These are phyloP conservation scores for Syngnathus scovelli DNA, from an alignment of 2,113 vertebrate species.

Conservation along the genomic window DNA sequence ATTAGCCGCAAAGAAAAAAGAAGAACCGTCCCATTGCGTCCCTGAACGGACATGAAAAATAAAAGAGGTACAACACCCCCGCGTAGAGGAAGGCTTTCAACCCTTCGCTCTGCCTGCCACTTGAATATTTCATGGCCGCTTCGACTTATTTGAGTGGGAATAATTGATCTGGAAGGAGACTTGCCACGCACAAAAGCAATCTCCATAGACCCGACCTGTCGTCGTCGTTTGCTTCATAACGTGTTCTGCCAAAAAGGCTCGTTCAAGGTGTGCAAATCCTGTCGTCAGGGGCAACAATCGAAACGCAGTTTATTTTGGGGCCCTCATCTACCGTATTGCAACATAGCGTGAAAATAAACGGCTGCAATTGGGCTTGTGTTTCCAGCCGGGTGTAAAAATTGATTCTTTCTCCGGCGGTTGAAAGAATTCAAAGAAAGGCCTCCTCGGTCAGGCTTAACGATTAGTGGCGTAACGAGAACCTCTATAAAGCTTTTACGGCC, in stretches of 20 bases:
- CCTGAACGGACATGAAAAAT: conserved; percentile 68
- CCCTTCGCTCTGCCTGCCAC: conserved; percentile 42
- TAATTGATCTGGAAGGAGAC: conserved; percentile 69
- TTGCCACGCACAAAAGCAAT: conserved; percentile 40
- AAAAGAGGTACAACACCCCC: conserved; percentile 66
- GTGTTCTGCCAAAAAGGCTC: neutral
- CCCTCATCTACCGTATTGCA: neutral
- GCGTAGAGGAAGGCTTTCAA: conserved; percentile 63
- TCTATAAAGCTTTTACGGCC: neutral
- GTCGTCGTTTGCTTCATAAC: neutral
- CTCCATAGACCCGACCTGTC: conserved; percentile 13
- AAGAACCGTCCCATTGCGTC: conserved; percentile 46
- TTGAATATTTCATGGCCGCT: conserved; percentile 68
- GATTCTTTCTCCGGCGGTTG: neutral
- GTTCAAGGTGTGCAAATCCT: neutral
- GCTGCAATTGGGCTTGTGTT: neutral
- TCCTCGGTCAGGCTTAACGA: neutral
- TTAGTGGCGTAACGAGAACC: neutral
- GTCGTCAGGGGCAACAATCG: neutral
- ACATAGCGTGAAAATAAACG: neutral
- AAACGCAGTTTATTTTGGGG: neutral
- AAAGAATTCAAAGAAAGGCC: neutral
- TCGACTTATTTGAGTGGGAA: conserved; percentile 70
- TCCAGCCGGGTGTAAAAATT: neutral
- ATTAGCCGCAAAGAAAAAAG: conserved; percentile 29